phyloP scores from a whole-genome alignment of 2,888 invertebrate species.

The Lithophane leautieri region DNA sequence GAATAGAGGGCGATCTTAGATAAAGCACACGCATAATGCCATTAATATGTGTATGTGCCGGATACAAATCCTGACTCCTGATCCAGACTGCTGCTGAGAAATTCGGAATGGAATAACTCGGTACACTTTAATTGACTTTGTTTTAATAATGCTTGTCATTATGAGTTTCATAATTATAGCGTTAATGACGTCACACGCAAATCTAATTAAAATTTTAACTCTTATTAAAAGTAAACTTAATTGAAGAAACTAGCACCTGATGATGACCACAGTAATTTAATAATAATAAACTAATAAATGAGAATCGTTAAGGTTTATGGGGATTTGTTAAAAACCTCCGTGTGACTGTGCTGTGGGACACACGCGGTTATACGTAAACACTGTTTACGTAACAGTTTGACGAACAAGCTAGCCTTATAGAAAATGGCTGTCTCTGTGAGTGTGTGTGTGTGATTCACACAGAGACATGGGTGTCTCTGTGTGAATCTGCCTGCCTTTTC shows the following conservation, averaged over 20 bases:
- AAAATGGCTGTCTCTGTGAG: too few relatives aligned
- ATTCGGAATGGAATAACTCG: not conserved
- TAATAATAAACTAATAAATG: not conserved
- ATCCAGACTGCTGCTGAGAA: not conserved
- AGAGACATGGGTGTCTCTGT: too few relatives aligned
- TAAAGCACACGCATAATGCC: too few relatives aligned
- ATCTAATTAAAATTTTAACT: conserved; percentile 2
- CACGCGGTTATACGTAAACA: not conserved
- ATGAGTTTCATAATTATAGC: not conserved
- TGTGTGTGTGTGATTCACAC: too few relatives aligned
- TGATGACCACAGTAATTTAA: not conserved
- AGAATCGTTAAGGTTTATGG: conserved; percentile 5
- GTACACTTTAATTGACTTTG: not conserved
- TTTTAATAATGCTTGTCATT: not conserved
- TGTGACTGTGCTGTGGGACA: not conserved
- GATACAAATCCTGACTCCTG: too few relatives aligned
- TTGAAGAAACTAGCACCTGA: not conserved
- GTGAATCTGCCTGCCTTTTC: too few relatives aligned
- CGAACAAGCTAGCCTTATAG: too few relatives aligned
- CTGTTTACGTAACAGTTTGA: not conserved
- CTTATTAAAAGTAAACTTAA: not conserved
- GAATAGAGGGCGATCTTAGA: too few relatives aligned
- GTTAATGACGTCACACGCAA: not conserved
- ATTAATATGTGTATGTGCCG: too few relatives aligned
- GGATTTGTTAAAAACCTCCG: not conserved